Evolutionary conservation across 2,888 invertebrate genomes (phyloP).

Genomic region (Cosmia pyralina): DNA sequence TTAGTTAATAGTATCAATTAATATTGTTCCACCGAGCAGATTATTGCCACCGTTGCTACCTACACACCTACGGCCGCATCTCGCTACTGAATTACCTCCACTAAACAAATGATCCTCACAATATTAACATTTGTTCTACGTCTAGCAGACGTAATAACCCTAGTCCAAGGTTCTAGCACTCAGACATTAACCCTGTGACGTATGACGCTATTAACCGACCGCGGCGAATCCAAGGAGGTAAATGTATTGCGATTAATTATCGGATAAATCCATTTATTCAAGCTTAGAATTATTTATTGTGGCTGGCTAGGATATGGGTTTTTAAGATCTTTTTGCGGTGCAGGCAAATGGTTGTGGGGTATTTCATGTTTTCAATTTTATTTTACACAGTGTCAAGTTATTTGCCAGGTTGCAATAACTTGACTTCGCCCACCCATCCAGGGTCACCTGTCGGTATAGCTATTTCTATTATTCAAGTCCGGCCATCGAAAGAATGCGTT

Average conservation of each 20-base stretch:
- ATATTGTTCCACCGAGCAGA: neutral
- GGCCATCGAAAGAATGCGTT: too few relatives aligned
- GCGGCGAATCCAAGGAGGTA: slow-evolving; percentile 56
- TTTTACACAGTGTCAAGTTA: neutral
- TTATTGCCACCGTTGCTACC: neutral
- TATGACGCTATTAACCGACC: slow-evolving; percentile 59
- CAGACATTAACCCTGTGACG: slow-evolving; percentile 51
- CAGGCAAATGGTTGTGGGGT: neutral
- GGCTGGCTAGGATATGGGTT: slow-evolving; percentile 3
- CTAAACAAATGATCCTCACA: slow-evolving; percentile 33
- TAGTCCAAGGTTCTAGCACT: slow-evolving; percentile 20
- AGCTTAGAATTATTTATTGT: slow-evolving; percentile 53
- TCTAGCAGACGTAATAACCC: slow-evolving; percentile 14
- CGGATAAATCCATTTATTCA: slow-evolving; percentile 53
- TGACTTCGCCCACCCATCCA: neutral
- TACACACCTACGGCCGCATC: neutral
- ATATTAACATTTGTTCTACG: slow-evolving; percentile 36
- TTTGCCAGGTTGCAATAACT: neutral
- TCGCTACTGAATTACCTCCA: slow-evolving; percentile 27
- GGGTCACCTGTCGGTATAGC: neutral
- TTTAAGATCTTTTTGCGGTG: neutral
- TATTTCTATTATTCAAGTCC: neutral
- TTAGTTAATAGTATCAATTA: too few relatives aligned
- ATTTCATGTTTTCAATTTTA: neutral
- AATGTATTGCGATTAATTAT: slow-evolving; percentile 65